These are phyloP conservation scores for Metallyticus violacea DNA, from an alignment of 2,888 invertebrate species.

Conservation along the genomic window DNA sequence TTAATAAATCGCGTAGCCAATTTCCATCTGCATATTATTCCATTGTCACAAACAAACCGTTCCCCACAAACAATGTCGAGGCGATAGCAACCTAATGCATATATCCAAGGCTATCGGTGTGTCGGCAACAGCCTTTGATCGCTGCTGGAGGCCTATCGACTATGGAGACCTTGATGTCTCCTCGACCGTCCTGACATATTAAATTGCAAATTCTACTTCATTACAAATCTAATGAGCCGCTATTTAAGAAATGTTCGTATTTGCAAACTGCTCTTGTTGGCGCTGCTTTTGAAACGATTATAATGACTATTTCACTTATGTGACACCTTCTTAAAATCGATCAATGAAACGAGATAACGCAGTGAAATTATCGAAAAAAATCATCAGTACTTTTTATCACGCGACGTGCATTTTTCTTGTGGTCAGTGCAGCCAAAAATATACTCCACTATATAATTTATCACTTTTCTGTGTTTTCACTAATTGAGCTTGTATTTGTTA, in stretches of 20 bases:
- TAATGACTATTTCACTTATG: too few species aligned
- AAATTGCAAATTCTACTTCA: too few species aligned
- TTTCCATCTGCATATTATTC: not conserved
- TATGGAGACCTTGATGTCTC: not conserved
- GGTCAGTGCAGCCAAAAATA: too few species aligned
- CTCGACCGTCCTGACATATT: not conserved
- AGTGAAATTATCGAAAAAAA: too few species aligned
- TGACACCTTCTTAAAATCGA: too few species aligned
- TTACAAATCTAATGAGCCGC: not conserved
- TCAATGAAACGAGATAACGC: too few species aligned
- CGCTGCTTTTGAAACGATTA: not conserved
- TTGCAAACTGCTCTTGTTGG: not conserved
- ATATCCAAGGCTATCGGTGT: not conserved
- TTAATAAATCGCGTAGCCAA: not conserved
- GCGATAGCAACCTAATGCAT: not conserved
- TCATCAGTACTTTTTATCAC: too few species aligned
- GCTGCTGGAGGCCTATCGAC: not conserved
- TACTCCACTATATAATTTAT: too few species aligned
- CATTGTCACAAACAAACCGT: not conserved
- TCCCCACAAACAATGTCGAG: not conserved
- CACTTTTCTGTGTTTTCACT: too few species aligned
- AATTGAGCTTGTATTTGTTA: too few species aligned
- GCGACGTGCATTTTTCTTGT: too few species aligned
- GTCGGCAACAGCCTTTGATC: not conserved
- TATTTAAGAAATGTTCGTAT: not conserved